Evolutionary conservation across 2,888 invertebrate genomes (phyloP).

Genomic region (Andrena bucephala): DNA sequence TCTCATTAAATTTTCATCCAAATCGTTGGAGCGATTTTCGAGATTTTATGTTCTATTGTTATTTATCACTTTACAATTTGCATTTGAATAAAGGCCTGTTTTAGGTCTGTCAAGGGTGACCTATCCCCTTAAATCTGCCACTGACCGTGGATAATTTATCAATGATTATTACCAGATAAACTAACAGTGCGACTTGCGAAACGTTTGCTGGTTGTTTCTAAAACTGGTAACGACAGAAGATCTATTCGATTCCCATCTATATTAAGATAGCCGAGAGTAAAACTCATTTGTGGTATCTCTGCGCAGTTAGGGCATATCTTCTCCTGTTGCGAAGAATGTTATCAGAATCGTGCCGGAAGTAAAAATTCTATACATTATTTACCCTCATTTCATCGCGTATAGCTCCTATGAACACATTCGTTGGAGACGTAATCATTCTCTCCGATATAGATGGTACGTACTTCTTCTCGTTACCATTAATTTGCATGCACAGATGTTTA

Average conservation of each 20-base stretch:
- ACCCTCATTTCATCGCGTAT: conserved; percentile 55
- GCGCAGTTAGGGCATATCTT: conserved; percentile 48
- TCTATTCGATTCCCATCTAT: conserved; percentile 59
- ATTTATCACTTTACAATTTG: no score
- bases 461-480: conserved; percentile 83
- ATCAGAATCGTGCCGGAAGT: background rate
- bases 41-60: no score
- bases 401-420: conserved; percentile 54
- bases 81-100: no score
- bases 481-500: conserved; percentile 84
- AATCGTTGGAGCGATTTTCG: no score
- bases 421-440: conserved; percentile 34
- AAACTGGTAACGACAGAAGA: conserved; percentile 51
- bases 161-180: conserved; percentile 52
- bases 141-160: background rate
- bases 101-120: no score
- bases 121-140: no score
- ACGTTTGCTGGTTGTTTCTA: conserved; percentile 57
- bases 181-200: conserved; percentile 62
- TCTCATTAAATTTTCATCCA: no score
- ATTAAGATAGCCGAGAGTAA: conserved; percentile 55
- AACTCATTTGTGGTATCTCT: conserved; percentile 58
- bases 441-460: conserved; percentile 47
- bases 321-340: conserved; percentile 35
- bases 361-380: background rate